Evolutionary conservation across 2,797 vertebrate species (phyloP), one percentile per base, ranked within the genome.

Genomic region (Enteromius anoplus): DNA sequence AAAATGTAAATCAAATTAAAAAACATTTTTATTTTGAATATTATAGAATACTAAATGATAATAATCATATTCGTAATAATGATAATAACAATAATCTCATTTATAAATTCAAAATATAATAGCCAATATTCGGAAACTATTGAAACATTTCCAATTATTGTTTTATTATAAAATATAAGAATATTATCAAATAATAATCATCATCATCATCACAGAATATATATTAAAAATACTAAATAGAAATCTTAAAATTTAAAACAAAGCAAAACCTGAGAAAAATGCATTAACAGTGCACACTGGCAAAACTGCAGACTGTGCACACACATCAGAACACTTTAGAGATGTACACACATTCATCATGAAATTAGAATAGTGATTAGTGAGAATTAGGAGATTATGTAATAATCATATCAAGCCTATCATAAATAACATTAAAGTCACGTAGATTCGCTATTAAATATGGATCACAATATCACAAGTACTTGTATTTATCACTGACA

Each of bases 81-180:
- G 29, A 71, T 29, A 19, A 45, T 29, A 5, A 47, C 29, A 0
- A 47, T 10, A 47, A 47, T 26, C 10, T 71, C 1, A 49, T 71
- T 71, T 47, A 40, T 9, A 40, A 40, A 40, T 40, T 11, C 42
- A 11, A 45, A 9, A 42, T 42, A 10, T 42, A 42, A 12, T 49
- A 29, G 19, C 23, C 23, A 49, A 71, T 47, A 17, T 11, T 1
- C 2, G 23, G 23, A 29, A 71, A 64, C 2, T 11, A 29, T 51
- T 51, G 21, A 71, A 19, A 71, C 17, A 72, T 51, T 72, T 72
- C 32, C 69, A 49, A 49, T 29, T 71, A 21, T 71, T 49, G 23
- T 49, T 49, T 49, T 29, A 49, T 49, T 29, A 19, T 29, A 29
- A 49, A 62, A 17, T 49, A 11, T 19, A 29, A 29, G 7, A 47